These are phyloP conservation scores for Craseonycteris thonglongyai DNA, from an alignment of 2,113 vertebrate species.

Conservation along the genomic window DNA sequence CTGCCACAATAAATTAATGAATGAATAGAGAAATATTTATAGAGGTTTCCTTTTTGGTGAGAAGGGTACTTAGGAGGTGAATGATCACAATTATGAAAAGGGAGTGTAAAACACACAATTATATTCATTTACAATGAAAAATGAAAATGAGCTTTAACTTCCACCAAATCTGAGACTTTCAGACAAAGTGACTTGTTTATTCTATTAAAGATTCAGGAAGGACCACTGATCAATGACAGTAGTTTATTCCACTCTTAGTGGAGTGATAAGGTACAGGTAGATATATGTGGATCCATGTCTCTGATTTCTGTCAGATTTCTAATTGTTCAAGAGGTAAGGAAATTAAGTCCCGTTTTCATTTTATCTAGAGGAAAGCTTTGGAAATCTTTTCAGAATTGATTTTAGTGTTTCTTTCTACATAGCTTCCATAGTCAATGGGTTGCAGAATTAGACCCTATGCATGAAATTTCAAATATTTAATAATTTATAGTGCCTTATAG, in stretches of 20 bases:
- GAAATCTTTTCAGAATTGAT: not conserved
- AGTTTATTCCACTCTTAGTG: not conserved
- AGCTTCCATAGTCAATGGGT: not conserved
- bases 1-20: not conserved
- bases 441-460: not conserved
- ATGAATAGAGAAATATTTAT: not conserved
- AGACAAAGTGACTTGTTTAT: not conserved
- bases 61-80: rapidly evolving
- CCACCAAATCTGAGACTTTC: not conserved
- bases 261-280: not conserved
- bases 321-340: not conserved
- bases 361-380: not conserved
- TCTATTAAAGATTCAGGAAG: not conserved
- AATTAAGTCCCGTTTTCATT: not conserved
- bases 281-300: not conserved
- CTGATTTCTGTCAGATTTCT: not conserved
- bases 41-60: not conserved
- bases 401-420: not conserved
- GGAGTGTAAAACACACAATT: not conserved
- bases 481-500: not conserved
- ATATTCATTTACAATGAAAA: not conserved
- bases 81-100: not conserved
- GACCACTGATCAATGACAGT: not conserved
- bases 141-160: not conserved
- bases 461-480: not conserved